Evolutionary conservation across 92 coral and sea anemone genomes (phyloP).

Genomic region (Epizoanthus stellaris): DNA sequence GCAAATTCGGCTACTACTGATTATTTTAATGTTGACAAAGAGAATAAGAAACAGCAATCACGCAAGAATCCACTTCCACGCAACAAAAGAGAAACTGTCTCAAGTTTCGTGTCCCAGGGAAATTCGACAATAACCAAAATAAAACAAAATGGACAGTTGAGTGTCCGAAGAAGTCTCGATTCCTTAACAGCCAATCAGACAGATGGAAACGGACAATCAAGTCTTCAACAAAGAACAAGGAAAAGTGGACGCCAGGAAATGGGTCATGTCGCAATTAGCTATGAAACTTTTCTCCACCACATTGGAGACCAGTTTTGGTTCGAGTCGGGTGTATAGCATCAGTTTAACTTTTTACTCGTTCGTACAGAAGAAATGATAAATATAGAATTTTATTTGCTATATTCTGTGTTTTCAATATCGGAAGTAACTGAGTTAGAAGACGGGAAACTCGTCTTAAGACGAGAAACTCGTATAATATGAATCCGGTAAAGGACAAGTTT

Average conservation of each 20-base stretch:
- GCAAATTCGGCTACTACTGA: background rate
- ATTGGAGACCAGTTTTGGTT: slow-evolving; percentile 23
- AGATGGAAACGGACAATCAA: background rate
- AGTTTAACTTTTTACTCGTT: too few species aligned
- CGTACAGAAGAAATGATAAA: too few species aligned
- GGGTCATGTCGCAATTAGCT: background rate
- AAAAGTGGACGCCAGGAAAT: slow-evolving; percentile 29
- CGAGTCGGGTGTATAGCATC: slow-evolving; percentile 15
- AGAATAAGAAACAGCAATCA: background rate
- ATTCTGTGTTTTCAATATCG: too few species aligned
- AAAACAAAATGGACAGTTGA: background rate
- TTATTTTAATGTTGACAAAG: background rate
- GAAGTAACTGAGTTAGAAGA: too few species aligned
- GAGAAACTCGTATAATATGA: too few species aligned
- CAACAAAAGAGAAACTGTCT: slow-evolving; percentile 21
- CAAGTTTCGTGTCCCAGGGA: slow-evolving; percentile 6
- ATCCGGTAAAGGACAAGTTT: too few species aligned
- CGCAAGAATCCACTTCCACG: background rate
- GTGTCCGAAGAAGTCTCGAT: background rate
- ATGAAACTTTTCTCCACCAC: slow-evolving; percentile 17
- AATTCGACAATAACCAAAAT: background rate
- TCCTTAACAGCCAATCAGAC: background rate
- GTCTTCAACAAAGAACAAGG: background rate
- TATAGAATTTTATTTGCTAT: too few species aligned
- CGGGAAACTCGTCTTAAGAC: too few species aligned